Percentiles rank a stretch among this genome's conserved stretches.
Evolutionary conservation across 2,113 vertebrate genomes (phyloP).

Genomic region (Cynoglossus semilaevis): DNA sequence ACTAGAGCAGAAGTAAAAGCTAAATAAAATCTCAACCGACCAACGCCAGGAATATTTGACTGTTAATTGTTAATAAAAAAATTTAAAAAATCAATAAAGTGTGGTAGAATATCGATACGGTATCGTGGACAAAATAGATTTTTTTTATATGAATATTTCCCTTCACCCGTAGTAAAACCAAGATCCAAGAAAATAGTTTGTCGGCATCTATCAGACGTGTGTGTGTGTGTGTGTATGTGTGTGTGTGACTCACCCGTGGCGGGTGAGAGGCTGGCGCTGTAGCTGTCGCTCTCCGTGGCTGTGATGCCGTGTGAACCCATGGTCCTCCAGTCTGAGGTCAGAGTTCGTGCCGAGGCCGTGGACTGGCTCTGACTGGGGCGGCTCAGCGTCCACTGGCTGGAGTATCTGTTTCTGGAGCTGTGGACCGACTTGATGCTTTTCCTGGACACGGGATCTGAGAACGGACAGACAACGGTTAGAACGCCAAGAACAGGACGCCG

Average conservation of each 20-base stretch:
- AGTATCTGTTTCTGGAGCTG: conserved; percentile 94
- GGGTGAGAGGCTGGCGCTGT: conserved; percentile 96
- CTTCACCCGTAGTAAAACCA: too few relatives aligned
- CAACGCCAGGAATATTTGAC: too few relatives aligned
- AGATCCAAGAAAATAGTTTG: too few relatives aligned
- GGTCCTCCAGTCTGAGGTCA: conserved; percentile 95
- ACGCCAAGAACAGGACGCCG: conserved; percentile 5
- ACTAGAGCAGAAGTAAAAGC: too few relatives aligned
- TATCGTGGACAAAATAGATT: too few relatives aligned
- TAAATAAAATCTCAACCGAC: too few relatives aligned
- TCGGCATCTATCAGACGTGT: too few relatives aligned
- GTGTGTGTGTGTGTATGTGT: too few relatives aligned
- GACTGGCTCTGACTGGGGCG: conserved; percentile 87
- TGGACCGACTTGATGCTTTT: conserved; percentile 96
- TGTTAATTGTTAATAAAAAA: too few relatives aligned
- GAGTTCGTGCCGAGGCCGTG: conserved; percentile 89
- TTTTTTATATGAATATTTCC: too few relatives aligned
- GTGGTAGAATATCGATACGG: too few relatives aligned
- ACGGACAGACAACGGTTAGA: conserved; percentile 6
- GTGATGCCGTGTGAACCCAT: conserved; percentile 97
- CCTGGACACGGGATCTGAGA: conserved; percentile 90
- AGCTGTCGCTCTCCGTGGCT: conserved; percentile 97
- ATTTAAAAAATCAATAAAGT: too few relatives aligned
- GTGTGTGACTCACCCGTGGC: conserved; percentile 83
- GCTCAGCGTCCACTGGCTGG: conserved; percentile 98